Base-by-base conservation (phyloP, 2,797 vertebrate genomes). In the Helostoma temminkii region DNA sequence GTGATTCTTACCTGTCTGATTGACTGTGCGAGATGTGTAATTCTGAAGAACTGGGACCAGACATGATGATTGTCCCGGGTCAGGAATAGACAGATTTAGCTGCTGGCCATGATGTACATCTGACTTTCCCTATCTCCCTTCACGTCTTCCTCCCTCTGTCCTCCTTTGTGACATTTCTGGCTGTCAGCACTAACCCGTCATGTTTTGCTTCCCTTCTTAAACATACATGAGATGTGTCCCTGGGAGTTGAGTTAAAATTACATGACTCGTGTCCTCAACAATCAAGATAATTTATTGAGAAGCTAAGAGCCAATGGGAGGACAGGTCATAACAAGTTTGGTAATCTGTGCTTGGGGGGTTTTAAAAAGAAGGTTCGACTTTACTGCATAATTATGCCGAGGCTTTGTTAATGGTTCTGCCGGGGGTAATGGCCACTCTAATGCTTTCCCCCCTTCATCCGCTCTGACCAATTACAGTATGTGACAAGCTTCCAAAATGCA, bases 381-480 rank as follows among this genome's bases (percentile, higher is more conserved):
- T 49, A 37, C 56, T 56, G 55, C 11, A 9, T 77, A 69, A 83
- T 85, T 70, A 72, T 48, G n/a, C 59, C 43, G 2, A 0, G 45
- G 42, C 69, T 76, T 24, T 54, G 67, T 66, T 78, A 76, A 85
- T 70, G 64, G 36, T 43, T 52, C 36, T 61, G 49, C 66, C 9
- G 3, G 4, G 15, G 36, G 60, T 78, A 76, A 73, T 42, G 48
- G 41, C 19, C 1, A 6, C 36, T 24, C 15, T 47, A 50, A 68
- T 77, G 53, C n/a, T 30, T 9, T 15, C 19, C 30, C 46, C n/a
- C 25, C 25, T 47, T 78, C 58, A 41, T 68, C 50, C 7, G 37
- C 47, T 60, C 26, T 21, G 42, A 64, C 45, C 65, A 67, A 48
- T 72, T 59, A 42, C 39, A n/a, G 39, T n/a, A 72, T 57, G 30